Base-by-base conservation (phyloP, 30 jellyfish, hydroid and myxozoan species). In the Cassiopea andromeda region DNA sequence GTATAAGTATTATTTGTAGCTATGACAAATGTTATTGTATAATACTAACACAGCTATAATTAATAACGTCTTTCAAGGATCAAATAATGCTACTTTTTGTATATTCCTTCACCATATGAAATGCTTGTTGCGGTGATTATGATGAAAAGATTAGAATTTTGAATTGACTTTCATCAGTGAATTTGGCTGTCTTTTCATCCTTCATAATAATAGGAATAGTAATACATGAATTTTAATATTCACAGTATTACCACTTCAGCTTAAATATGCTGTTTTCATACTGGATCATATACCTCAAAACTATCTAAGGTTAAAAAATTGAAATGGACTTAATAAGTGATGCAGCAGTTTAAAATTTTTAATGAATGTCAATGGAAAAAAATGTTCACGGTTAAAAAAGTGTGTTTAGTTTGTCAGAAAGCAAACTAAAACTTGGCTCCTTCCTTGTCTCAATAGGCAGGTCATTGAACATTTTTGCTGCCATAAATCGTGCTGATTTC, bases 21-120 rank as follows among this genome's bases (percentile, higher is more conserved):
- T 76, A 66, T 78, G 71, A 54, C 69, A 72, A 87, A 68, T 77
- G 94, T 80, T 87, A 87, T 87, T 87, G 94, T 87, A 87, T 75
- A 85, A 87, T 87, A 87, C 72, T 87, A 87, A 87, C 74, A 60
- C 90, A 78, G 77, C 77, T 87, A 46, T 75, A 79, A 46, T 87
- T n/a, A 86, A 87, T 57, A 85, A 60, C 49, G 83, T 75, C 88
- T 74, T 77, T 60, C 81, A 47, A 46, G 38, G 58, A 7, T 67
- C 54, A 2, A 16, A 2, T 54, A 17, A 44, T 80, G 19, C 16
- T 67, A 2, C 44, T 57, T 78, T 50, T 48, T 78, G 87, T 27
- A 12, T 19, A 7, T 18, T 48, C 54, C 75, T 76, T 76, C 59
- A 50, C 5, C 64, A 5, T 50, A 50, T 9, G 9, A 2, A 9